Base-by-base conservation (phyloP, 2,797 vertebrate genomes). In the Tragelaphus oryx region DNA sequence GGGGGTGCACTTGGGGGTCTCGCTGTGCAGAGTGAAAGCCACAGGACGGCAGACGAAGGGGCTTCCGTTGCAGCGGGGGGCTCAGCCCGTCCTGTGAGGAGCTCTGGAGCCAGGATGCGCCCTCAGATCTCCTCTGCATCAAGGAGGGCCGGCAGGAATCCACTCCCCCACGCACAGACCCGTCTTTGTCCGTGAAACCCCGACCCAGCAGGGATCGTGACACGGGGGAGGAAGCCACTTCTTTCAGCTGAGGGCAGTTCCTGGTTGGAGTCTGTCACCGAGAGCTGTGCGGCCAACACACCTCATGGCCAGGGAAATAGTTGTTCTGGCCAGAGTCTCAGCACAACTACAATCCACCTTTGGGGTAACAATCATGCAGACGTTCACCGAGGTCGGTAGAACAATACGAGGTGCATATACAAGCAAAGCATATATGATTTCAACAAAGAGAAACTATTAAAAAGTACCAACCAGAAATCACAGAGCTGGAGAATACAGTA, bases 321-420 rank as follows among this genome's bases (percentile, higher is more conserved):
- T 17, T 30, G 74, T 3, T 10, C 26, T 10, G 74, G 12, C 74
- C 75, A 52, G 48, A 11, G 6, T 22, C 76, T 12, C 2, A n/a
- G 48, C 48, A 22, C 0, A 1, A 2, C 48, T 52, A 1, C 18
- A 13, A 0, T 33, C 5, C 11, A 0, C 30, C 10, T 6, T 48
- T n/a, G 30, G 30, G 20, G 14, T 22, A 8, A 59, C 14, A 37
- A 37, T 37, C 41, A 50, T 50, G 46, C 48, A 16, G 17, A 59
- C 5, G 5, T 17, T 50, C 50, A 20, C 16, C 24, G 20, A 33
- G 6, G 9, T 59, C 41, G 22, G 59, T 28, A 22, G 52, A 59
- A 11, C 41, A 14, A 48, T 14, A 37, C 3, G 37, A 74, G 57
- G 30, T 3, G 28, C 9, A 1, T 37, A 6, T 20, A 22, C 18